Evolutionary conservation across 2,797 vertebrate genomes (phyloP), one percentile per base, ranked within the genome.

Genomic region (Centroberyx gerrardi): DNA sequence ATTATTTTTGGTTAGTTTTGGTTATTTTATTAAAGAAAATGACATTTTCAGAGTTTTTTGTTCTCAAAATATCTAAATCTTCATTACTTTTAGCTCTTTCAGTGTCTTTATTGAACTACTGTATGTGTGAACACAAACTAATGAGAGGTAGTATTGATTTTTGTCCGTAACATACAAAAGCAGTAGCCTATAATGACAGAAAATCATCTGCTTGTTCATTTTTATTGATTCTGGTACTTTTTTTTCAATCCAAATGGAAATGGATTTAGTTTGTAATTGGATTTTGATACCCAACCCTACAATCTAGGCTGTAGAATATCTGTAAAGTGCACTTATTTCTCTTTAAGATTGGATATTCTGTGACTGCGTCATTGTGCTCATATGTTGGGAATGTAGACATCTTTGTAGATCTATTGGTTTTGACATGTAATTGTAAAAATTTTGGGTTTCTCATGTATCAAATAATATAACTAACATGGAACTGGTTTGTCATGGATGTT

Each of bases 311-410:
- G 77, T 80, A 75, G 61, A 84, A 84, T 89, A 83, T 88, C 64
- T 88, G 70, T 87, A 51, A 92, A 93, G 92, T 93, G 90, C 90
- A 90, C 90, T 92, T 94, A 92, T 65, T 76, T 73, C 67, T 60
- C 56, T 55, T 63, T 62, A 40, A 59, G 56, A 76, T 38, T 79
- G 69, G 79, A 86, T 86, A 82, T 83, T 87, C 72, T 76, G 67
- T 76, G 51, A 72, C 29, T 68, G 52, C 28, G 46, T 79, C 51
- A 65, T 31, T 46, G 59, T 59, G 29, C 62, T 82, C 62, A 67
- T 74, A 48, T 28, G 3, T 18, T 69, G n/a, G 31, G 46, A 44
- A 54, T 65, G 22, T 42, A 48, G 10, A 68, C 13, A 56, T 71
- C 5, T 80, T 53, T 59, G 33, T 69, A n/a, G 49, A 31, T 69